Evolutionary conservation across 2,888 invertebrate genomes (phyloP).

Genomic region (Prenolepis imparis): DNA sequence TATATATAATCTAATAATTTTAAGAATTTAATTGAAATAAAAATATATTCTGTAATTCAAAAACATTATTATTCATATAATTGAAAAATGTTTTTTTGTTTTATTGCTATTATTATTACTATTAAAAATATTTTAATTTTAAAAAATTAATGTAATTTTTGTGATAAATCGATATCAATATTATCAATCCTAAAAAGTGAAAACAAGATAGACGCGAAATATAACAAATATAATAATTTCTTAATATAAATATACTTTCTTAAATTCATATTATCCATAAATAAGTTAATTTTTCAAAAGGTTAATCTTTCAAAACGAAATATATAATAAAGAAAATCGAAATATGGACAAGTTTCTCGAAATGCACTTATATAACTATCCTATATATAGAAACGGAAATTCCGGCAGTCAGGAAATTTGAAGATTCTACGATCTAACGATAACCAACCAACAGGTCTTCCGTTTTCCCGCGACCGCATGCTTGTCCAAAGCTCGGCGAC

Average conservation of each 20-base stretch:
- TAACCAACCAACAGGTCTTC: conserved; percentile 55
- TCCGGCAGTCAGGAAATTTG: conserved; percentile 27
- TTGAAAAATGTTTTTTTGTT: not conserved
- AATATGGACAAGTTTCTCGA: not conserved
- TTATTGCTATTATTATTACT: not conserved
- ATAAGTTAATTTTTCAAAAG: conserved; percentile 5
- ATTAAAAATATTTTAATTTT: not conserved
- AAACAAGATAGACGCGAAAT: not conserved
- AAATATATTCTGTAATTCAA: not conserved
- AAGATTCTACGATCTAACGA: conserved; percentile 18
- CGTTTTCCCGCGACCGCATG: conserved; percentile 36
- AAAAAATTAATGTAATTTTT: not conserved
- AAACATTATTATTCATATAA: not conserved
- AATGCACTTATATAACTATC: not conserved
- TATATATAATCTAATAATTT: not conserved
- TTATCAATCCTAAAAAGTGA: not conserved
- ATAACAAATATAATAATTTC: conserved; percentile 1
- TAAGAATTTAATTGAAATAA: not conserved
- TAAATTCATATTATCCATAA: not conserved
- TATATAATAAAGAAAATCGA: not conserved
- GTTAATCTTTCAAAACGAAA: not conserved
- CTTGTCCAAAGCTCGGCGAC: conserved; percentile 15
- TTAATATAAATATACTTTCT: not conserved
- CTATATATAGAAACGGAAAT: not conserved
- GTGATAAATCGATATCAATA: not conserved